Conservation (phyloP, 2,888 invertebrate species). For the Stramonita haemastoma region DNA sequence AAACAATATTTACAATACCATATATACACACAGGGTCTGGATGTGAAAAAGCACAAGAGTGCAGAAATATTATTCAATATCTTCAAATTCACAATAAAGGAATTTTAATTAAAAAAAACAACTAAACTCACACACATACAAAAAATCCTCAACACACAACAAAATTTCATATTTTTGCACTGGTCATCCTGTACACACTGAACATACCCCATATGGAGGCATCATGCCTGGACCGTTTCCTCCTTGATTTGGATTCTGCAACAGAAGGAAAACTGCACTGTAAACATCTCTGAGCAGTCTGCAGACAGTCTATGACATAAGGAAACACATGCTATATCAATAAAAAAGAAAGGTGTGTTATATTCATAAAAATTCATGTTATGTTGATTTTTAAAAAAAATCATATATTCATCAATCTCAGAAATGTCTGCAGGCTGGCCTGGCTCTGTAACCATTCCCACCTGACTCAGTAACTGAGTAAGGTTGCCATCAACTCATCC, state of each 20-base stretch:
- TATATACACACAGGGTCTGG: no score
- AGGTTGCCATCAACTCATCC: no score
- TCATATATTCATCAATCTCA: no score
- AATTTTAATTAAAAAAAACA: no score
- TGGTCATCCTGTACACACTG: no score
- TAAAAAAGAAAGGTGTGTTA: not conserved
- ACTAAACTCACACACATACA: not conserved
- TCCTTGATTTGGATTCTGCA: slow-evolving; percentile 46
- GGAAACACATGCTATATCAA: not conserved
- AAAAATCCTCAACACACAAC: not conserved
- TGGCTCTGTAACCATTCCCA: no score
- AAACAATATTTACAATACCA: no score
- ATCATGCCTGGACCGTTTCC: slow-evolving; percentile 55
- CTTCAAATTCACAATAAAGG: no score
- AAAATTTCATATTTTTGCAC: not conserved
- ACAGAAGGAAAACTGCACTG: not conserved
- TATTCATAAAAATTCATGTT: not conserved
- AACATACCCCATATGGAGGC: slow-evolving; percentile 64
- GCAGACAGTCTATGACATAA: not conserved
- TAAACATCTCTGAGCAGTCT: not conserved
- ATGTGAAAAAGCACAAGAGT: no score
- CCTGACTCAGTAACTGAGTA: no score
- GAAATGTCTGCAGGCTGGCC: no score
- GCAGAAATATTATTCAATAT: no score
- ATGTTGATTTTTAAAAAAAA: not conserved